Base-by-base conservation (phyloP, 2,113 vertebrate species). In the Microtus pennsylvanicus region DNA sequence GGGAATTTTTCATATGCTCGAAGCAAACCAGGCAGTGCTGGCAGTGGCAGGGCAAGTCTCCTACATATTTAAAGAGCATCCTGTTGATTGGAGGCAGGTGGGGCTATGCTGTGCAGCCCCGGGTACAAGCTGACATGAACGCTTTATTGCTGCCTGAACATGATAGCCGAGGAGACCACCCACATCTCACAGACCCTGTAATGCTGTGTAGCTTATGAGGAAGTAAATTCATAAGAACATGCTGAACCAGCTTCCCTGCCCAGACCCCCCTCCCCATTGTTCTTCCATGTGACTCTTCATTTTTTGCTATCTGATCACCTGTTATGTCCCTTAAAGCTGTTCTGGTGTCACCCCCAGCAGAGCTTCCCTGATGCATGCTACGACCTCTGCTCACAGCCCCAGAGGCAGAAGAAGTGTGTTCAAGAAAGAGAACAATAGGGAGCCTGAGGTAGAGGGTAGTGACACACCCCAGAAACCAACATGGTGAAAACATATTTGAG, bases 31-130 rank as follows among this genome's bases (percentile, higher is more conserved):
- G 90, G 92, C 81, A 70, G 77, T 50, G 70, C 88, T 96, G 82
- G 72, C 92, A 95, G 92, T 50, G n/a, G 1, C 0, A 58, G 0
- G 93, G 58, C 69, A 94, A 81, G 95, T 97, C 91, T 98, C 75
- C 81, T 98, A 89, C 96, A 97, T 97, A 93, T 98, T 98, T 98
- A 93, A 98, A 98, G 96, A 88, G 94, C 93, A 97, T 97, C 96
- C 91, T 35, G 8, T 93, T 98, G 95, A 98, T 97, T 85, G 91
- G 94, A 96, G 90, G 92, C 82, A 93, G 93, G 91, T 97, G 97
- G 91, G 95, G 93, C 98, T 97, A 38, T 83, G 35, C 91, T 97
- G 94, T 76, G 93, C 30, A 80, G 94, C 85, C 92, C 91, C 94
- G 83, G 83, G 82, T 83, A 80, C 95, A 96, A 96, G 87, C 94